Percentiles rank a stretch among this genome's conserved stretches.
Conservation (phyloP, 2,113 vertebrate genomes). For the Stercorarius parasiticus region DNA sequence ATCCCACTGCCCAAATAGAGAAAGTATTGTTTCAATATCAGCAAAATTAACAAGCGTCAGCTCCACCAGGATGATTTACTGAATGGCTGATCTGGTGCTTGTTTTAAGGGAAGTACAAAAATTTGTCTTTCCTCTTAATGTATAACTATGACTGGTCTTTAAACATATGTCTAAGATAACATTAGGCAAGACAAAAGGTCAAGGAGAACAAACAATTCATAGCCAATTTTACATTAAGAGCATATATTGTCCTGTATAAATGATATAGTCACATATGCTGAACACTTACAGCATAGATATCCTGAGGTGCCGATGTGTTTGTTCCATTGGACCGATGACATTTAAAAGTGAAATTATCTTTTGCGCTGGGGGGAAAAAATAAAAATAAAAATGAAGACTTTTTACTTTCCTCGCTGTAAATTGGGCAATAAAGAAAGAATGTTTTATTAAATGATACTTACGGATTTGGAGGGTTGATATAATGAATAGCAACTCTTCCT, state of each 20-base stretch:
- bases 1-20: background rate
- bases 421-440: background rate
- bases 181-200: background rate
- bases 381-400: background rate
- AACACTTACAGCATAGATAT: slow-evolving; percentile 93
- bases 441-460: slow-evolving; percentile 73
- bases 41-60: background rate
- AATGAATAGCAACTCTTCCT: slow-evolving; percentile 97
- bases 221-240: background rate
- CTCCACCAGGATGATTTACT: background rate
- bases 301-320: slow-evolving; percentile 95
- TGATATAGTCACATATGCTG: background rate
- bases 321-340: slow-evolving; percentile 99
- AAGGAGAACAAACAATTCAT: background rate
- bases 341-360: slow-evolving; percentile 99
- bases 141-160: background rate
- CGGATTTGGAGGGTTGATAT: slow-evolving; percentile 98
- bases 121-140: background rate
- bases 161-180: background rate
- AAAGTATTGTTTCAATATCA: background rate
- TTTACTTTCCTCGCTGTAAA: background rate
- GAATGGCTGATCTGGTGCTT: background rate
- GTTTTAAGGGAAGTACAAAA: background rate
- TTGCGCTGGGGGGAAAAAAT: slow-evolving; percentile 76
- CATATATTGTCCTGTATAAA: background rate